Conservation (phyloP, 2,888 invertebrate genomes). For the Andrena bicolor region DNA sequence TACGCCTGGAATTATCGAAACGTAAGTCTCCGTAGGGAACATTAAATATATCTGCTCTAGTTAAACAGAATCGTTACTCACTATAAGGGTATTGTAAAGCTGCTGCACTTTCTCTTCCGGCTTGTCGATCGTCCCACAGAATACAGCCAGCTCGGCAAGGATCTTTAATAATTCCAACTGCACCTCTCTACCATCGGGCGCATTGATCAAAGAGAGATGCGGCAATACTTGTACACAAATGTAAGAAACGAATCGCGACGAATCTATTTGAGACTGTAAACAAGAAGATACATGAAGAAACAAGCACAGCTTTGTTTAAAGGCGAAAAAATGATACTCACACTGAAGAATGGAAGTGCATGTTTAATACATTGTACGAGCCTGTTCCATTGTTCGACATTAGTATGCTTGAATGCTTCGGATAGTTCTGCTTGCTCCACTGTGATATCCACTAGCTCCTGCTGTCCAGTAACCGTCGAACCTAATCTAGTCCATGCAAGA, state of each 20-base stretch:
- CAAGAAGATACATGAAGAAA: slow-evolving; percentile 9
- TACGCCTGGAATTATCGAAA: slow-evolving; percentile 88
- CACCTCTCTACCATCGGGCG: slow-evolving; percentile 88
- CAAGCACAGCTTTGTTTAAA: not conserved
- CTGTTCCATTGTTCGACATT: slow-evolving; percentile 88
- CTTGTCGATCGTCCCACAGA: slow-evolving; percentile 92
- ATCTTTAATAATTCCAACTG: slow-evolving; percentile 94
- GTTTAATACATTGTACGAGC: slow-evolving; percentile 94
- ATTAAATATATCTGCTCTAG: slow-evolving; percentile 9
- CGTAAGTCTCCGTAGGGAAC: not conserved
- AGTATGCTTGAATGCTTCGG: slow-evolving; percentile 90
- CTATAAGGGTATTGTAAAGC: slow-evolving; percentile 92
- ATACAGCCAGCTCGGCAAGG: slow-evolving; percentile 93
- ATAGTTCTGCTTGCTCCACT: slow-evolving; percentile 94
- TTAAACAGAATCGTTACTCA: slow-evolving; percentile 84
- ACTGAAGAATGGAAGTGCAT: slow-evolving; percentile 94
- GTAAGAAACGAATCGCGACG: slow-evolving; percentile 93
- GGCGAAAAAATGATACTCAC: slow-evolving; percentile 87
- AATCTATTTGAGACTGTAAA: slow-evolving; percentile 92
- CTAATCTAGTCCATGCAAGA: slow-evolving; percentile 92
- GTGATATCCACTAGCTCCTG: slow-evolving; percentile 95
- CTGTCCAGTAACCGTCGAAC: slow-evolving; percentile 93
- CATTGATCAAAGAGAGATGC: slow-evolving; percentile 89
- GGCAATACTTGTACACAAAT: slow-evolving; percentile 94
- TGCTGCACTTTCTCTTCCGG: slow-evolving; percentile 90